phyloP scores from a whole-genome alignment of 2,113 vertebrate species.

The Sclerurus mexicanus region DNA sequence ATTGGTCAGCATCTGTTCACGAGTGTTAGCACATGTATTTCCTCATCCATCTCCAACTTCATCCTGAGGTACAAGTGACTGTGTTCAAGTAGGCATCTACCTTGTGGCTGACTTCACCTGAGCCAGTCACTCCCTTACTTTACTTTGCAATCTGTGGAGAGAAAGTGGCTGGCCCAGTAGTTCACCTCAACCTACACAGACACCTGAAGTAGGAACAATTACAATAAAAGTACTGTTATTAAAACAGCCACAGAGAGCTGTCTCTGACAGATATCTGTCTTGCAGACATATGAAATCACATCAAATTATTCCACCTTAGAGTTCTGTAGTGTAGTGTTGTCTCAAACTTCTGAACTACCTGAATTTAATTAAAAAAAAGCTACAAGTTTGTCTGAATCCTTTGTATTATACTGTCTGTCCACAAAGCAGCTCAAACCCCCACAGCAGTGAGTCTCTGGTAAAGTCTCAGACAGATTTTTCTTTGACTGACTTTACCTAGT shows the following conservation, averaged over 20 bases:
- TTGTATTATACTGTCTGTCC: background rate
- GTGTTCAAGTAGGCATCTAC: background rate
- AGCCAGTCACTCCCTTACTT: background rate
- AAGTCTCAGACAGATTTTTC: background rate
- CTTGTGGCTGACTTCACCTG: background rate
- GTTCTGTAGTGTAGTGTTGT: background rate
- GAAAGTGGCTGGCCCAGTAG: background rate
- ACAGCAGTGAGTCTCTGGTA: background rate
- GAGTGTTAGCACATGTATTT: background rate
- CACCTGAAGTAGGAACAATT: background rate
- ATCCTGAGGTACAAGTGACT: background rate
- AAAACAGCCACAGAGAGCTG: background rate
- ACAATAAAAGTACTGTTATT: background rate
- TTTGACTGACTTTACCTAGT: background rate
- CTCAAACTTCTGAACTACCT: background rate
- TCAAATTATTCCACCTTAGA: background rate
- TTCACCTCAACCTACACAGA: fast-evolving
- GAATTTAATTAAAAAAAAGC: background rate
- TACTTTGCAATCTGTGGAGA: background rate
- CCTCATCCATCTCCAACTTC: background rate
- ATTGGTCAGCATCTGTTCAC: background rate
- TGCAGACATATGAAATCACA: background rate
- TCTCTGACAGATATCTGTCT: background rate
- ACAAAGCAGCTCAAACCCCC: background rate
- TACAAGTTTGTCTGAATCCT: background rate